Evolutionary conservation across 2,797 vertebrate species (phyloP), one percentile per base, ranked within the genome.

Genomic region (Nannoperca australis): DNA sequence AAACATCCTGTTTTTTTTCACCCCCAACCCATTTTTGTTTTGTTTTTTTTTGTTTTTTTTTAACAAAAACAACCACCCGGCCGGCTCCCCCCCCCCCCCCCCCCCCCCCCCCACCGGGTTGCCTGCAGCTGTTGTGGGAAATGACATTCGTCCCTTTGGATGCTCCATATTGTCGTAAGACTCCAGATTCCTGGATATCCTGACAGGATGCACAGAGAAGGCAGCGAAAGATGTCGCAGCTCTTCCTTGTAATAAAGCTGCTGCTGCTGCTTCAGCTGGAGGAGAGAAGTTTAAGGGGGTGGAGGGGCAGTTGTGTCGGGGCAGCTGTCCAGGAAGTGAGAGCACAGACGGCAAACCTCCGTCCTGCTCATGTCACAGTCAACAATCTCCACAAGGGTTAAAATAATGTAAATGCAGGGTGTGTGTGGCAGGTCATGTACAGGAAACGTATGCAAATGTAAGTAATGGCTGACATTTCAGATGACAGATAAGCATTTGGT

Each of bases 321-420:
- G 73, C 79, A 89, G 84, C 84, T 84, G 82, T 84, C 84, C 89
- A 88, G 88, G 87, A 94, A 92, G 87, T 83, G 76, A 91, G 75
- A 50, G 1, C 84, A 85, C 42, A 6, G 53, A 70, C 81, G 38
- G 67, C 27, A 69, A 85, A 77, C 68, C 76, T 70, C 65, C 36
- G 15, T 64, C 61, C 79, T 15, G 66, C 59, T 82, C 82, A 58
- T 88, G 59, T 79, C 67, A 22, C 79, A 69, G 62, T 84, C 74
- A 51, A 59, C 15, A 65, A 54, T 81, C 75, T 85, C 65, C 63
- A 34, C 9, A 17, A 17, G 42, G 47, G 58, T 24, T 74, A 50
- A 71, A 72, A 73, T 40, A 40, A 59, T 58, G 74, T 85, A 45
- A 78, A 72, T 5, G 15, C 24, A 56, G 68, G 67, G 54, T 27